Evolutionary conservation across 2,888 invertebrate species (phyloP).

Genomic region (Meta bourneti): DNA sequence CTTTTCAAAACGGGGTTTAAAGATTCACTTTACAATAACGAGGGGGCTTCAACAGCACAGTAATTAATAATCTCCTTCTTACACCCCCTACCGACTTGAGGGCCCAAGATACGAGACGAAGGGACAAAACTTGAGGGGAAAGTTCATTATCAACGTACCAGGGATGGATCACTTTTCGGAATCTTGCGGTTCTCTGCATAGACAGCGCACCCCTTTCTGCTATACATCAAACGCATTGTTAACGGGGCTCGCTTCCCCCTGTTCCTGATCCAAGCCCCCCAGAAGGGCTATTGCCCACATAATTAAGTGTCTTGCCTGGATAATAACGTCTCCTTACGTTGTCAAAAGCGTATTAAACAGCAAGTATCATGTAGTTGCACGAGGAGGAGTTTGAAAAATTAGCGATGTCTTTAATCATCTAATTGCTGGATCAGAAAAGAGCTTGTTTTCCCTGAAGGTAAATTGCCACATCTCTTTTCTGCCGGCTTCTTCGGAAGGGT

Average conservation of each 20-base stretch:
- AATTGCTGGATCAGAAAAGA: slow-evolving; percentile 64
- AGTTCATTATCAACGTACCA: slow-evolving; percentile 63
- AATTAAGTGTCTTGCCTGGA: slow-evolving; percentile 68
- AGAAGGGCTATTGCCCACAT: slow-evolving; percentile 45
- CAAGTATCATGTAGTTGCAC: slow-evolving; percentile 43
- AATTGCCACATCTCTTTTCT: slow-evolving; percentile 52
- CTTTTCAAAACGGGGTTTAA: slow-evolving; percentile 5
- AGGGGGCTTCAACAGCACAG: slow-evolving; percentile 5
- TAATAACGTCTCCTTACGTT: slow-evolving; percentile 72
- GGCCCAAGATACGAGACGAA: background rate
- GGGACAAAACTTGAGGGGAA: slow-evolving; percentile 50
- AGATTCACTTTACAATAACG: slow-evolving; percentile 14
- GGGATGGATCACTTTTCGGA: slow-evolving; percentile 60
- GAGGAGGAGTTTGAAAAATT: slow-evolving; percentile 69
- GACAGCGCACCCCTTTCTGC: slow-evolving; percentile 5
- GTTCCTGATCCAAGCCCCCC: background rate
- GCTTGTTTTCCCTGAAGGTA: slow-evolving; percentile 56
- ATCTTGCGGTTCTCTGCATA: slow-evolving; percentile 58
- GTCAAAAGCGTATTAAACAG: slow-evolving; percentile 69
- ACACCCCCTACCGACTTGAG: slow-evolving; percentile 26
- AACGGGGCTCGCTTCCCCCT: background rate
- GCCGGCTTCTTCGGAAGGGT: background rate
- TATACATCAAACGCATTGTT: slow-evolving; percentile 73
- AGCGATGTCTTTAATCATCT: slow-evolving; percentile 72
- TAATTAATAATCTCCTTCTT: slow-evolving; percentile 20